Percentiles rank a stretch among this genome's conserved stretches.
Conservation (phyloP, 2,888 invertebrate species). For the Synanthedon formicaeformis region DNA sequence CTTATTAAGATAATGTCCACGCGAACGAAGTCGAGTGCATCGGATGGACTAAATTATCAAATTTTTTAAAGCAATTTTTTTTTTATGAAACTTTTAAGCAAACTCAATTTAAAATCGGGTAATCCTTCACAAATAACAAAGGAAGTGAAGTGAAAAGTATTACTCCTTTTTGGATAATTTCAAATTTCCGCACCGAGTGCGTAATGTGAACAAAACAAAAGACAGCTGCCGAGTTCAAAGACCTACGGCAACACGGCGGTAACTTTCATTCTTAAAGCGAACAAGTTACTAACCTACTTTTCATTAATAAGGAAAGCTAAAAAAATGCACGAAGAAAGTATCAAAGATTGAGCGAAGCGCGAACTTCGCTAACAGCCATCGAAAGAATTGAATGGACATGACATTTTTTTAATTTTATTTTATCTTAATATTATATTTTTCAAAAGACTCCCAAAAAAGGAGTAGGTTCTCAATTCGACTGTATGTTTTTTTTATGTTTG, state of each 20-base stretch:
- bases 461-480: no score
- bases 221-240: constrained; percentile 64
- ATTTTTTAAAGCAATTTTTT: no score
- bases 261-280: constrained; percentile 69
- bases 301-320: constrained; percentile 71
- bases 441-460: no score
- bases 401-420: neutral
- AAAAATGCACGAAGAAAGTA: constrained; percentile 71
- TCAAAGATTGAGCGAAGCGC: constrained; percentile 69
- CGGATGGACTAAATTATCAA: no score
- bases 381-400: constrained; percentile 31
- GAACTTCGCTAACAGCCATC: constrained; percentile 51
- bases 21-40: no score
- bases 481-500: no score
- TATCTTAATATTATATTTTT: neutral
- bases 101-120: constrained; percentile 1
- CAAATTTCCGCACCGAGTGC: neutral
- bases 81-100: no score
- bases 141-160: neutral
- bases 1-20: no score
- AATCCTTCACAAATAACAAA: constrained; percentile 3
- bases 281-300: constrained; percentile 71
- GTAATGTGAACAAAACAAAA: constrained; percentile 54
- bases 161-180: neutral
- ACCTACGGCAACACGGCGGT: constrained; percentile 66